Base-by-base conservation (phyloP, 2,797 vertebrate genomes). In the Fratercula arctica region DNA sequence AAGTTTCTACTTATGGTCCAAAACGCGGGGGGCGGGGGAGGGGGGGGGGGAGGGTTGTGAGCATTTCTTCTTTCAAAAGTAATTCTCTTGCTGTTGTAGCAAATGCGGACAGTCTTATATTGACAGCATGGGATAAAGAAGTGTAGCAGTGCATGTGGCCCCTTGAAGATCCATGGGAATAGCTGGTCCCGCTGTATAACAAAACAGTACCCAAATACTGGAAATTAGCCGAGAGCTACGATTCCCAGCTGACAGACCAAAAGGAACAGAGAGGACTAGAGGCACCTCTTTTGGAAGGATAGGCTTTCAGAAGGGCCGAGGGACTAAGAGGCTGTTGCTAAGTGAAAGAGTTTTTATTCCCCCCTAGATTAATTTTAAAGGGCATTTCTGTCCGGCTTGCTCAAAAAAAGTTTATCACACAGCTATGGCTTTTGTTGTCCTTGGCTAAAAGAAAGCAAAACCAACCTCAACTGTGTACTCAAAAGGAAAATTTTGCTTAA, bases 191-290 rank as follows among this genome's bases (percentile, higher is more conserved):
- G 0, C 93, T 86, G 46, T 72, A 26, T 48, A 93, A 95, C 94
- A 86, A 93, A 95, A 91, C 73, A 94, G 94, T 96, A 90, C 96
- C 95, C 95, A 94, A 95, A 86, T 95, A 91, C 89, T 96, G 96
- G 96, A 96, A 96, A 96, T 94, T 95, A 94, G 95, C 93, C 67
- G 85, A 96, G 90, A 96, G 95, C 96, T 94, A 94, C 1, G 0
- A 54, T 91, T 96, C 87, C 82, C 91, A 95, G 73, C 78, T 91
- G 93, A 89, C 94, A 92, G 50, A 37, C 89, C 75, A 74, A 85
- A 96, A 94, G 89, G 87, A 94, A 83, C 85, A 78, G 87, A 92
- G 78, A 89, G 57, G 89, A 96, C 96, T 66, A 90, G 92, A 96
- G 92, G 89, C 92, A 96, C 89, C 91, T 95, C 92, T 93, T 95